These are phyloP conservation scores for Argyrosomus regius DNA, from an alignment of 2,797 vertebrate species.

Conservation along the genomic window DNA sequence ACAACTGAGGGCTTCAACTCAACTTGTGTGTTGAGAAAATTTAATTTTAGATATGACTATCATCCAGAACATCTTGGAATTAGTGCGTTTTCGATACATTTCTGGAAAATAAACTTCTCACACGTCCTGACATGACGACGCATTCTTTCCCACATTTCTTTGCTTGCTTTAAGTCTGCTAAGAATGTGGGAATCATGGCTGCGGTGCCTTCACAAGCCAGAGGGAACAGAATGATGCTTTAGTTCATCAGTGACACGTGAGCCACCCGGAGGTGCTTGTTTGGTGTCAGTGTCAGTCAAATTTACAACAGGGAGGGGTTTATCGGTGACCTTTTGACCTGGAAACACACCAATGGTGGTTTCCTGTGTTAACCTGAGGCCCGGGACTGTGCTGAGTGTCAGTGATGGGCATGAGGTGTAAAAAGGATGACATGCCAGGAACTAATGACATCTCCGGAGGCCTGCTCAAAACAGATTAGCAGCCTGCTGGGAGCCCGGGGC, in stretches of 20 bases:
- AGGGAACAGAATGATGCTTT: constrained; percentile 36
- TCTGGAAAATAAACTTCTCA: neutral
- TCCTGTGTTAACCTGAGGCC: constrained; percentile 48
- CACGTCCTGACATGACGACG: neutral
- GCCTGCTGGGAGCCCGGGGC: constrained; percentile 36
- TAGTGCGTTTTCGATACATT: neutral
- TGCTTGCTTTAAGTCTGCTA: constrained; percentile 1
- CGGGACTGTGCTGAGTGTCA: constrained; percentile 7
- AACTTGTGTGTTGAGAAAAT: neutral
- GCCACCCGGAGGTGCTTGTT: constrained; percentile 49
- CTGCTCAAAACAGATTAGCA: constrained; percentile 58
- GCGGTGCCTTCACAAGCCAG: constrained; percentile 26
- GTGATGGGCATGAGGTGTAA: constrained; percentile 47
- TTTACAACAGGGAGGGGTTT: constrained; percentile 39
- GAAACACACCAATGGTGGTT: constrained; percentile 33
- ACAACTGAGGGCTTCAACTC: too few relatives aligned
- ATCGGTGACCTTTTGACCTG: constrained; percentile 60
- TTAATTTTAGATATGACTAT: neutral
- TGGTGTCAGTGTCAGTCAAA: constrained; percentile 64
- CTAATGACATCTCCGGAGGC: constrained; percentile 56
- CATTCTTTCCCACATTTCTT: constrained; percentile 39
- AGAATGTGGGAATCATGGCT: constrained; percentile 48
- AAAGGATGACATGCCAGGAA: constrained; percentile 34
- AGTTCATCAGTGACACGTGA: constrained; percentile 52
- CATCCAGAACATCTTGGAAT: neutral